Percentiles rank a stretch among this genome's conserved stretches.
phyloP scores from a whole-genome alignment of 2,888 invertebrate species.

The Chloromyia formosa region DNA sequence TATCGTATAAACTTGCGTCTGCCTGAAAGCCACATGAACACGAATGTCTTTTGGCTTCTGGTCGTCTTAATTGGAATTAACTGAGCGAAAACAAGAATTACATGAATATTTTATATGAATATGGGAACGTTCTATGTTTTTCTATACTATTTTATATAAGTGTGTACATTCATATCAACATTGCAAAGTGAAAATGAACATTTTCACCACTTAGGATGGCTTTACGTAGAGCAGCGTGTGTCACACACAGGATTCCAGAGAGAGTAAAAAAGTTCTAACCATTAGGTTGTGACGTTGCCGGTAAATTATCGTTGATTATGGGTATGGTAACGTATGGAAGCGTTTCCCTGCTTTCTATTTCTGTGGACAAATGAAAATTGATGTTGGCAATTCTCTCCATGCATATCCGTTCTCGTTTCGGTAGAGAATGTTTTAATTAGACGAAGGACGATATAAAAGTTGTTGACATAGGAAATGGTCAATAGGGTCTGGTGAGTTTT shows the following conservation, averaged over 20 bases:
- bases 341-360: conserved; percentile 25
- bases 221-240: background rate
- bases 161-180: background rate
- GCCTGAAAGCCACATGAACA: too few species aligned
- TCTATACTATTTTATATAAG: too few species aligned
- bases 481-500: too few species aligned
- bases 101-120: background rate
- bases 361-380: conserved; percentile 32
- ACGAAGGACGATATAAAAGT: background rate
- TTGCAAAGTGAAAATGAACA: conserved; percentile 9
- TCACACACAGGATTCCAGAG: background rate
- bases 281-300: conserved; percentile 16
- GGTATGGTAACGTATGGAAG: conserved; percentile 4
- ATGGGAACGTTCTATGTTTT: too few species aligned
- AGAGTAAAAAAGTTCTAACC: conserved; percentile 12
- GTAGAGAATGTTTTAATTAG: background rate
- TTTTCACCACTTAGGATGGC: background rate
- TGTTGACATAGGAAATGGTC: background rate
- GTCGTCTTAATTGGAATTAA: conserved; percentile 43
- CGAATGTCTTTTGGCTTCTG: conserved; percentile 28
- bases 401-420: background rate
- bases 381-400: conserved; percentile 10
- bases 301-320: conserved; percentile 22
- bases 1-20: too few species aligned
- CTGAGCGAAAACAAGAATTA: conserved; percentile 39